Evolutionary conservation across 2,113 vertebrate species (phyloP), one percentile per base, ranked within the genome.

Genomic region (Danionella cerebrum): DNA sequence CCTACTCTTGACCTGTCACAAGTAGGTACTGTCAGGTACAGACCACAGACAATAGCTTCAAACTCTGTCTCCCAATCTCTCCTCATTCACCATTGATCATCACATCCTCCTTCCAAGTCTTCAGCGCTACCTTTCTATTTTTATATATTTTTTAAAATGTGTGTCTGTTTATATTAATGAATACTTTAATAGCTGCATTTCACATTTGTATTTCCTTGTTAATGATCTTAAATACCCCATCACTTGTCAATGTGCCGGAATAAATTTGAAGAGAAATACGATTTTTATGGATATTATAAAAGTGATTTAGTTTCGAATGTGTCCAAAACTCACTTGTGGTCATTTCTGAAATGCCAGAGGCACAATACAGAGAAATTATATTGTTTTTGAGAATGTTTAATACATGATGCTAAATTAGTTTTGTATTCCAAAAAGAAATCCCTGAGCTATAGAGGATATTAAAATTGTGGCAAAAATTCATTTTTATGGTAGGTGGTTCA

Each of bases 301-400:
- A 59, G 5, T 6, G 38, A 59, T 42, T 29, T 59, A 2, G 22
- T 27, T 59, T 42, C 2, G 13, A 29, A 29, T 14, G n/a, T 10
- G 14, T 33, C 11, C 2, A 21, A 19, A 59, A 41, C 24, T 27
- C 24, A 27, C 22, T 59, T n/a, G 36, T 75, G 82, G 79, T 50
- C 21, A 7, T 31, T 60, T 38, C 44, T 35, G 29, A 74, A 69
- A 58, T 45, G 59, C 52, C 45, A 65, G 66, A 27, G 6, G 25
- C 21, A 39, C 51, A 13, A 59, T 65, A 59, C 65, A 29, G 13
- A 25, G 19, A 25, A 59, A 25, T 25, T 24, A 67, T 71, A 25
- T 69, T 67, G 31, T 27, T 21, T 14, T 67, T 24, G 47, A 70
- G 65, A 47, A 75, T 75, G 70, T 75, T 75, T 75, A 67, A 48